Base-by-base conservation (phyloP, 2,113 vertebrate genomes). In the Coryphaenoides rupestris region DNA sequence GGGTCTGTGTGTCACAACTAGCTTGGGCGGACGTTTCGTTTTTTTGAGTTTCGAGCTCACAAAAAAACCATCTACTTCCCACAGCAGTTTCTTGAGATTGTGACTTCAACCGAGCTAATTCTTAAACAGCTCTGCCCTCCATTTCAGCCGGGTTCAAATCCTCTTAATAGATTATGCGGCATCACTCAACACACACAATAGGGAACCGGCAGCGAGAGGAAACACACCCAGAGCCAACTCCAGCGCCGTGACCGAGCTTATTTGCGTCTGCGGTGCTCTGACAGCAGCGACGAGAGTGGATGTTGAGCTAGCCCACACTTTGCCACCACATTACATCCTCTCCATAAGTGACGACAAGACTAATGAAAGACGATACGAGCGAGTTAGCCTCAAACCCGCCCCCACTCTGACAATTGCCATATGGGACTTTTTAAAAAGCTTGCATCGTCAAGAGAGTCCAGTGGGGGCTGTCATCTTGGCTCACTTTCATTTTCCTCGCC, bases 81-180 rank as follows among this genome's bases (percentile, higher is more conserved):
- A 7, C 33, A 10, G 2, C 33, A 10, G 33, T 40, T 40, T 40
- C 6, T 40, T 7, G 33, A 40, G 33, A 40, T 40, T 40, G 5
- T 7, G 28, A 74, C 63, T 63, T 65, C 61, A 68, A 69, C 22
- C 57, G 50, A 62, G 55, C 50, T 72, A 66, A 73, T 77, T 73
- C 65, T 55, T 52, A 63, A 12, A 58, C 63, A 68, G 69, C 52
- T 58, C 62, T 57, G 63, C 62, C 73, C 70, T 72, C 64, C 65
- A 75, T 81, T 79, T 81, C 55, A 67, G 66, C 78, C 66, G 28
- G 65, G 50, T 33, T 58, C 55, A 74, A 81, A 83, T 81, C 80
- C 76, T 74, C 70, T 78, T 77, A 77, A 83, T 81, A 79, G 72
- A 83, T 83, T 83, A 76, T 2, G 40, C 22, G 2, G 54, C 71